Conservation (phyloP, 2,113 vertebrate species). For the Zosterops pallidus region DNA sequence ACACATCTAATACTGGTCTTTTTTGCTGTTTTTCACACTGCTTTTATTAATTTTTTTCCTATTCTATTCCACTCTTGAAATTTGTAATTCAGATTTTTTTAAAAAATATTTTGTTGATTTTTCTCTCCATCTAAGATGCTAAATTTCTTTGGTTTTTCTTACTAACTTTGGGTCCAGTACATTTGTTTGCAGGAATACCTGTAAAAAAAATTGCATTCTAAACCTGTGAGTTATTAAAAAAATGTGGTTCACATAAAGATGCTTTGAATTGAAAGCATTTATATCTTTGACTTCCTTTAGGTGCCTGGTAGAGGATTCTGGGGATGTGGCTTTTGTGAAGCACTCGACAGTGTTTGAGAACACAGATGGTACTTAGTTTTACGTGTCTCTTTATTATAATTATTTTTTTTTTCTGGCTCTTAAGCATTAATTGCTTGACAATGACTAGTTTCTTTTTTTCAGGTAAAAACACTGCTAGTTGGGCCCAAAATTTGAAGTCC, state of each 20-base stretch:
- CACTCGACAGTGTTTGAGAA: conserved; percentile 90
- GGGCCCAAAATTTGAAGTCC: conserved; percentile 77
- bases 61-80: not conserved
- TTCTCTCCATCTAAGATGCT: not conserved
- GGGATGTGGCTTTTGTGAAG: conserved; percentile 93
- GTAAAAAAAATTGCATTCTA: not conserved
- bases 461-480: conserved; percentile 82
- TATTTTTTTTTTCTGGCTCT: not conserved
- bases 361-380: conserved; percentile 80
- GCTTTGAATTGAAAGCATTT: not conserved
- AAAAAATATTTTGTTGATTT: not conserved
- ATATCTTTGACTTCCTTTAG: conserved; percentile 63
- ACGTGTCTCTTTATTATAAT: not conserved
- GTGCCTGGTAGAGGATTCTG: conserved; percentile 80
- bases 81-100: not conserved
- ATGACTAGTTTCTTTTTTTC: not conserved
- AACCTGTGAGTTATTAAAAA: not conserved
- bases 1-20: not conserved
- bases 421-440: not conserved
- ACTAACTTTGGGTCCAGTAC: not conserved
- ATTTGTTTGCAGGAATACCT: not conserved
- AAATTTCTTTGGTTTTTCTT: not conserved
- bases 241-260: not conserved
- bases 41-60: not conserved
- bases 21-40: not conserved